Evolutionary conservation across 2,888 invertebrate species (phyloP).

Genomic region (Capitulum mitella): DNA sequence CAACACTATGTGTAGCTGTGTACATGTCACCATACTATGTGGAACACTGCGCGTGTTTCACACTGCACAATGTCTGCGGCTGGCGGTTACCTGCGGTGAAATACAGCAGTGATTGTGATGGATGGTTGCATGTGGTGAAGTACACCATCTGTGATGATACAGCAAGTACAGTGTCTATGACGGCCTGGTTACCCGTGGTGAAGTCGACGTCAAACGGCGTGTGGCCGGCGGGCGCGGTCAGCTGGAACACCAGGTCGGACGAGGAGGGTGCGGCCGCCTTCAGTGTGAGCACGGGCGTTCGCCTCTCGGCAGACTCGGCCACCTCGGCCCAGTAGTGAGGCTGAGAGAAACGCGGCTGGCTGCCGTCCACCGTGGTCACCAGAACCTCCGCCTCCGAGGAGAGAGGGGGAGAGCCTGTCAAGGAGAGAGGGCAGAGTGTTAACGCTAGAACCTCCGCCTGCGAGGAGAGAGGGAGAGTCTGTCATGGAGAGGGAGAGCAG

Average conservation of each 20-base stretch:
- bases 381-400: conserved; percentile 27
- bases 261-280: not conserved
- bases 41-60: too few relatives aligned
- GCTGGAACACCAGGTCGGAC: not conserved
- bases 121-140: too few relatives aligned
- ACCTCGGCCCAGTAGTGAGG: conserved; percentile 74
- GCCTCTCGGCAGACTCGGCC: conserved; percentile 72
- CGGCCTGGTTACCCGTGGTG: conserved; percentile 24
- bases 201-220: not conserved
- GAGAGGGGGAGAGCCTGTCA: conserved; percentile 24
- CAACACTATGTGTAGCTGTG: too few relatives aligned
- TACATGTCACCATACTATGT: too few relatives aligned
- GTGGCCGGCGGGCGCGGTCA: not conserved
- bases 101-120: too few relatives aligned
- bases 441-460: too few relatives aligned
- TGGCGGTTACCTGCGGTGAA: too few relatives aligned
- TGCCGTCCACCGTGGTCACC: conserved; percentile 31
- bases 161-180: too few relatives aligned
- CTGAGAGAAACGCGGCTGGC: conserved; percentile 74
- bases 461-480: too few relatives aligned
- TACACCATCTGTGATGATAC: too few relatives aligned
- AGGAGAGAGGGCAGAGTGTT: too few relatives aligned
- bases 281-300: conserved; percentile 56
- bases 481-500: conserved; percentile 1
- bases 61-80: too few relatives aligned